Evolutionary conservation across 1,140 invertebrate species (phyloP).

Genomic region (Pogonomyrmex californicus): DNA sequence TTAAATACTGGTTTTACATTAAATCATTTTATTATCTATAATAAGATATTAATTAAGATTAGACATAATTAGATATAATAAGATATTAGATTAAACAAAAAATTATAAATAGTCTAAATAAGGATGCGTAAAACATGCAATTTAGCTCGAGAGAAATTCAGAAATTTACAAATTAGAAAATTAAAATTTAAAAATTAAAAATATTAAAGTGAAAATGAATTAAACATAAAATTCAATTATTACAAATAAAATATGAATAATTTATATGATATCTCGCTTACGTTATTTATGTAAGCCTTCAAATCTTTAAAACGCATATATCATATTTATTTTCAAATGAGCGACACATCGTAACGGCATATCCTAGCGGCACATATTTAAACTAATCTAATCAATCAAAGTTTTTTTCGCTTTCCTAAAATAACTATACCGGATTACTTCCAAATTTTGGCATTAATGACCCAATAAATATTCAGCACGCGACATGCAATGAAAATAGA

Average conservation of each 20-base stretch:
- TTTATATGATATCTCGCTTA: background rate
- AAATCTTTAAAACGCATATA: background rate
- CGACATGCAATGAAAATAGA: conserved; percentile 11
- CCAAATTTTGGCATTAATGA: conserved; percentile 13
- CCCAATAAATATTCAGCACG: conserved; percentile 39
- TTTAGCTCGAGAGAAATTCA: background rate
- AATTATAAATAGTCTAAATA: background rate
- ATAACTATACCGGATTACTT: background rate
- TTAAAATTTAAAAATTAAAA: background rate
- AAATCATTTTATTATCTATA: background rate
- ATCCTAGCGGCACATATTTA: background rate
- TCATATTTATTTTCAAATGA: background rate
- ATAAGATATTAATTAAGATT: background rate
- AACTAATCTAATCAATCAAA: background rate
- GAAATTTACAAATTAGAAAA: background rate
- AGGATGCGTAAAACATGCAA: background rate
- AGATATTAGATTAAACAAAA: background rate
- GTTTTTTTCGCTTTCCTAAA: background rate
- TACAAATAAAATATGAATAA: conserved; percentile 24
- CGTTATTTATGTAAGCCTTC: background rate
- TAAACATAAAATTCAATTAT: conserved; percentile 1
- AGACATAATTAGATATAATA: background rate
- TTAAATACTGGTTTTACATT: background rate
- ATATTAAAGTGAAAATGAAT: background rate
- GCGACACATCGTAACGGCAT: too few relatives aligned